Base-by-base conservation (phyloP, 2,888 invertebrate species). In the Charanyca ferruginea region DNA sequence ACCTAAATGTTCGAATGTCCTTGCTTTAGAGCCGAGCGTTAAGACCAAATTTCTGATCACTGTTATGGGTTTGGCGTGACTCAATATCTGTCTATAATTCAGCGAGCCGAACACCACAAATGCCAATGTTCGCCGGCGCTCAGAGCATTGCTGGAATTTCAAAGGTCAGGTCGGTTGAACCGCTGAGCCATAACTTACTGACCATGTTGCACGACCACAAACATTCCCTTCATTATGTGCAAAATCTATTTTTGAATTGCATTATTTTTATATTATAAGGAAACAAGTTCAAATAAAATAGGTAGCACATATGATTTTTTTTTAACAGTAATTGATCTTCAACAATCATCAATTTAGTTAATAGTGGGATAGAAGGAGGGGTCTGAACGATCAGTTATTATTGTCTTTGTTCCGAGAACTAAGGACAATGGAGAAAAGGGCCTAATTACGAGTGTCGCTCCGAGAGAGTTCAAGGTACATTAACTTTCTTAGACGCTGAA, bases 381-480 rank as follows among this genome's bases (percentile, higher is more conserved):
- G 86, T 79, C 80, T 52, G 68, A 84, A 83, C 87, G 87, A 90
- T 91, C 90, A 89, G 83, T 83, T 85, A 83, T 89, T 87, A 91
- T 89, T 89, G 90, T 90, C 87, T 85, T 80, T 79, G 85, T 89
- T 91, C 90, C 71, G 74, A 86, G 90, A 90, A 89, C 84, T 67
- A 79, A 89, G 85, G 87, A 92, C 90, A 91, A 93, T 91, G 90
- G 87, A 87, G 79, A 87, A 86, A 90, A 91, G 87, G 78, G 81
- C 82, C 85, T 90, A 93, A 91, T 92, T 90, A 91, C 85, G 80
- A 83, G 79, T 85, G 84, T 83, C 85, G 81, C 85, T 81, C 80
- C 80, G 81, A 80, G 47, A 61, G 76, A 85, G 85, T 84, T 86
- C 79, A 86, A 77, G 83, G 92, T 89, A 89, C 89, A 83, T 79